These are phyloP conservation scores for Heliconius ismenius DNA, from an alignment of 2,888 invertebrate species.

Conservation along the genomic window DNA sequence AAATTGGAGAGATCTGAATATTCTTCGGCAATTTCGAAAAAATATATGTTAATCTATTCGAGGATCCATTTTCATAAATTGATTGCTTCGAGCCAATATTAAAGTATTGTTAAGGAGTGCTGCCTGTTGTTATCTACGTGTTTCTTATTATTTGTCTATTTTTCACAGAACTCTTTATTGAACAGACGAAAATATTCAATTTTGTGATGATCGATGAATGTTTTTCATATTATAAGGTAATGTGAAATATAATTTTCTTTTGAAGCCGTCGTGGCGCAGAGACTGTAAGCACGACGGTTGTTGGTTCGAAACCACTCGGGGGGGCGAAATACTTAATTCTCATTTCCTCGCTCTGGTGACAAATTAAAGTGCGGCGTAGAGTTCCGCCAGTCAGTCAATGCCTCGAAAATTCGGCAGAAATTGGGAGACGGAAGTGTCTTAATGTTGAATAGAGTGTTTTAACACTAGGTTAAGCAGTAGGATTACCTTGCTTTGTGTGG, in stretches of 20 bases:
- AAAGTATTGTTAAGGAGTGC: slow-evolving; percentile 56
- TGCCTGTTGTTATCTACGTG: slow-evolving; percentile 22
- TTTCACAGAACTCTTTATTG: background rate
- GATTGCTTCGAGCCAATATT: slow-evolving; percentile 68
- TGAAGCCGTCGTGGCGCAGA: background rate
- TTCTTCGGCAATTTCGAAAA: slow-evolving; percentile 70
- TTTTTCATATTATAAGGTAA: background rate
- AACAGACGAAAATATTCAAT: background rate
- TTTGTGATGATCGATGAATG: background rate
- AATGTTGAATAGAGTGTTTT: no score
- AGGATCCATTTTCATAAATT: slow-evolving; percentile 73
- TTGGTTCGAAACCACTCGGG: no score
- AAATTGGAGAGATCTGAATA: slow-evolving; percentile 77
- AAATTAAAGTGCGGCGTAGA: no score
- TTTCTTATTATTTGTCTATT: slow-evolving; percentile 8
- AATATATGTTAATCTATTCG: slow-evolving; percentile 75
- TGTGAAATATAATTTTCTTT: background rate
- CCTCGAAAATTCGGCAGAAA: no score
- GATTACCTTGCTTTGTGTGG: no score
- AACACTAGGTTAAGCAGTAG: no score
- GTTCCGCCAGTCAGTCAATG: no score
- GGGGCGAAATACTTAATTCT: no score
- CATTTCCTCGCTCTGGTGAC: no score
- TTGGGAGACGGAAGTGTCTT: no score
- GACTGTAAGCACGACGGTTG: no score